Percentiles rank a stretch among this genome's conserved stretches.
Evolutionary conservation across 2,888 invertebrate genomes (phyloP).

Genomic region (Trissoscelio sp.): DNA sequence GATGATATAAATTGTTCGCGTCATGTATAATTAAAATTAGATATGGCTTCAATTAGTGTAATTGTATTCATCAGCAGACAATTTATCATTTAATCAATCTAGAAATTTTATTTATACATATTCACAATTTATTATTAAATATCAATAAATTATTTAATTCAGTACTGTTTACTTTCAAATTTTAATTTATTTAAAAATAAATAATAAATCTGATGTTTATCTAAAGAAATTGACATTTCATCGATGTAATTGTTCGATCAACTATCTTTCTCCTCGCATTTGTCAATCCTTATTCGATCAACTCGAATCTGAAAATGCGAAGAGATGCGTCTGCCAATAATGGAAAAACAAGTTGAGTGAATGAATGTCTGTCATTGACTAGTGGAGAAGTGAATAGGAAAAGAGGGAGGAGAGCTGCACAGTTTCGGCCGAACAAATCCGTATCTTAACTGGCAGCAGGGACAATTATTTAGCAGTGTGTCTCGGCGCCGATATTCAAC

Average conservation of each 20-base stretch:
- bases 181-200: too few species aligned
- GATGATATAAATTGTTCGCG: slow-evolving; percentile 55
- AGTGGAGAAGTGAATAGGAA: slow-evolving; percentile 71
- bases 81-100: background rate
- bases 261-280: slow-evolving; percentile 37
- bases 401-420: slow-evolving; percentile 59
- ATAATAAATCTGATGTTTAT: too few species aligned
- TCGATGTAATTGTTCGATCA: background rate
- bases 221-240: background rate
- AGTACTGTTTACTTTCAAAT: too few species aligned
- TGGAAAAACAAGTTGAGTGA: slow-evolving; percentile 77
- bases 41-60: slow-evolving; percentile 15
- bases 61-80: slow-evolving; percentile 1
- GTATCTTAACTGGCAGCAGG: slow-evolving; percentile 80
- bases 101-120: background rate
- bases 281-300: slow-evolving; percentile 36
- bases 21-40: slow-evolving; percentile 53
- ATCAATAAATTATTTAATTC: too few species aligned
- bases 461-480: slow-evolving; percentile 81
- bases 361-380: slow-evolving; percentile 79
- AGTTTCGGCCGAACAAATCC: slow-evolving; percentile 74
- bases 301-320: slow-evolving; percentile 15
- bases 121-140: too few species aligned
- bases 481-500: slow-evolving; percentile 70
- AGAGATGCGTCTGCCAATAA: slow-evolving; percentile 73